A percentile compares a stretch with the other conserved stretches of the same genome.
Evolutionary conservation across 2,888 invertebrate genomes (phyloP).

Genomic region (Subacronicta megacephala): DNA sequence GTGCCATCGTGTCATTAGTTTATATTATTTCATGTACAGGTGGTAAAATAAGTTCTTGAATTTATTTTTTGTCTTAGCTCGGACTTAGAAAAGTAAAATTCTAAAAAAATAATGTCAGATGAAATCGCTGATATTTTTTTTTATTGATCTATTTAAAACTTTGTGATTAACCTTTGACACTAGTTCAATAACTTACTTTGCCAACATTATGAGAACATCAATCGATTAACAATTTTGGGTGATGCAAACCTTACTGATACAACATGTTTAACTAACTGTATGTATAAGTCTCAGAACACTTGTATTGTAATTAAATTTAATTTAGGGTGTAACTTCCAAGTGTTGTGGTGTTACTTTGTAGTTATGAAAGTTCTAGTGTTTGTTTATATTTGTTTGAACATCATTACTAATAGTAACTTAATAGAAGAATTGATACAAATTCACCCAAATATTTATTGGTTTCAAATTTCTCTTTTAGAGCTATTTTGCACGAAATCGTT

Average conservation of each 20-base stretch:
- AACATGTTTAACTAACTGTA: neutral
- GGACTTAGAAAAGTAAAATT: too few relatives aligned
- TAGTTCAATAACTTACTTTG: slow-evolving; percentile 25
- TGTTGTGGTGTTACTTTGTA: neutral
- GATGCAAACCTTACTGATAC: neutral
- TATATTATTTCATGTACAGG: slow-evolving; percentile 17
- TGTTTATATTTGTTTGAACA: neutral
- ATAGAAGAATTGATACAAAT: neutral
- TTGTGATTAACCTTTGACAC: too few relatives aligned
- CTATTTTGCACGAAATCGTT: slow-evolving; percentile 1
- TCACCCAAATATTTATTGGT: neutral
- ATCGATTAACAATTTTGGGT: slow-evolving; percentile 26
- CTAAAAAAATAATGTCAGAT: too few relatives aligned
- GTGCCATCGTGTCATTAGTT: slow-evolving; percentile 20
- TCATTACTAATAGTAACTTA: slow-evolving; percentile 1
- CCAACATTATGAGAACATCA: slow-evolving; percentile 9
- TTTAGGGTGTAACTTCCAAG: neutral
- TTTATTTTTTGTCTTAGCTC: neutral
- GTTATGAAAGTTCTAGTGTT: neutral
- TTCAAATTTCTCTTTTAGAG: slow-evolving; percentile 43
- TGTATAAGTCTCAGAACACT: neutral
- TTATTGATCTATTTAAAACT: neutral
- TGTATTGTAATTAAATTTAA: neutral
- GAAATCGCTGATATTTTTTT: too few relatives aligned
- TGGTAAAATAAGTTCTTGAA: slow-evolving; percentile 14